These are phyloP conservation scores for Melinaea menophilus DNA, from an alignment of 2,888 invertebrate species.

Conservation along the genomic window DNA sequence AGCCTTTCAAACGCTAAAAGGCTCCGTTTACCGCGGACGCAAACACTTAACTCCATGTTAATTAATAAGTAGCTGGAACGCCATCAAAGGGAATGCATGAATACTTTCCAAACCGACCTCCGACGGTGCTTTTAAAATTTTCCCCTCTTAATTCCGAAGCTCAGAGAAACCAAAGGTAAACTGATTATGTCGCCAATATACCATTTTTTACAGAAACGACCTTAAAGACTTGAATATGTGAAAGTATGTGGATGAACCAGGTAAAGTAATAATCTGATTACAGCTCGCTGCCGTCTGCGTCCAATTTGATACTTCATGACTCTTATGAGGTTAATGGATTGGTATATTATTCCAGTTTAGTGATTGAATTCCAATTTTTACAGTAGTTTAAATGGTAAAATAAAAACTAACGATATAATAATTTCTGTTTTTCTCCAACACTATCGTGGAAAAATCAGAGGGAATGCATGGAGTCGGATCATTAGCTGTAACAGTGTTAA, in stretches of 20 bases:
- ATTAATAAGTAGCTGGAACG: conserved; percentile 75
- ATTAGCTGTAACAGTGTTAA: conserved; percentile 60
- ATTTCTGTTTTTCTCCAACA: not conserved
- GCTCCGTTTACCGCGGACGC: conserved; percentile 76
- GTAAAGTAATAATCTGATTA: conserved; percentile 19
- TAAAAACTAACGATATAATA: not conserved
- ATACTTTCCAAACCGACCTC: conserved; percentile 70
- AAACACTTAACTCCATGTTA: conserved; percentile 76
- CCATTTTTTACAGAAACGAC: conserved; percentile 47
- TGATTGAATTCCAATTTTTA: conserved; percentile 24
- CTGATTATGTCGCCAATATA: conserved; percentile 71
- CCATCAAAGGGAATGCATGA: conserved; percentile 78
- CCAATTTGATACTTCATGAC: conserved; percentile 2
- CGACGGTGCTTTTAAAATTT: conserved; percentile 72
- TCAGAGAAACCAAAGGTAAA: conserved; percentile 73
- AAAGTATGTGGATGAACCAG: conserved; percentile 17
- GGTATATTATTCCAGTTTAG: conserved; percentile 13
- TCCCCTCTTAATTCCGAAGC: conserved; percentile 66
- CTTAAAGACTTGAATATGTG: conserved; percentile 29
- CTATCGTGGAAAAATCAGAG: conserved; percentile 15
- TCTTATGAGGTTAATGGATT: conserved; percentile 16
- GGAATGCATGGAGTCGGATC: conserved; percentile 38
- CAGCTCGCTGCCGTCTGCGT: conserved; percentile 8
- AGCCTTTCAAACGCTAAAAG: conserved; percentile 75
- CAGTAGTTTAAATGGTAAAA: not conserved